Base-by-base conservation (phyloP, 1,140 invertebrate species). In the Heterodera carotae region DNA sequence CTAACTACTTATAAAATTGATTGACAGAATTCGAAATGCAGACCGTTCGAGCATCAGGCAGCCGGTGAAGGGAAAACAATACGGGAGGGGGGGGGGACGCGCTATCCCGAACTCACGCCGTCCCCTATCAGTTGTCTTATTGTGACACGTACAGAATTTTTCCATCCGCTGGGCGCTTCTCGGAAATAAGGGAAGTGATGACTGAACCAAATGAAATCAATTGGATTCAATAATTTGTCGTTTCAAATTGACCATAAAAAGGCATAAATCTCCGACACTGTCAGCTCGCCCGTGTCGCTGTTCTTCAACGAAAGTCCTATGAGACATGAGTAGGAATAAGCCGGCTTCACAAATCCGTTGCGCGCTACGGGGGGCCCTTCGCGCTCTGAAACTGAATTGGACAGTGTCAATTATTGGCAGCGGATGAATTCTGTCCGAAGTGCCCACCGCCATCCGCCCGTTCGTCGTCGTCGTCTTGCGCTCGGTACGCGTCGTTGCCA, bases 291-390 rank as follows among this genome's bases (percentile, higher is more conserved):
- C 72, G 93, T 93, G 82, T 92, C 91, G 70, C 94, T 97, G 88
- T 98, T 98, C 89, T 97, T 98, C 68, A 98, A 89, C 2, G 96
- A 94, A 93, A 98, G 93, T 2, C 95, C 95, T 85, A 98, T 98
- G 75, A 98, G 90, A 90, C 96, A 98, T 43, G 94, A 96, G 86
- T 98, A 98, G 1, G 95, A 97, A 89, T 97, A 98, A 0, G 94
- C 93, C 0, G 96, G 96, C 89, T 98, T 98, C 0, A 95, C 95
- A 87, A 94, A 97, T 1, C 91, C 90, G 81, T 92, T 92, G 36
- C 36, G 64, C 5, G 70, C 75, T n/a, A 76, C n/a, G 25, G 75
- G 71, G 25, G 71, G 53, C 15, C 34, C 43, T 27, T n/a, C 71
- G n/a, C 31, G 22, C 12, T 73, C 71, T 73, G 56, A 8, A 29